Evolutionary conservation across 2,888 invertebrate species (phyloP).

Genomic region (Parelbella ahira): DNA sequence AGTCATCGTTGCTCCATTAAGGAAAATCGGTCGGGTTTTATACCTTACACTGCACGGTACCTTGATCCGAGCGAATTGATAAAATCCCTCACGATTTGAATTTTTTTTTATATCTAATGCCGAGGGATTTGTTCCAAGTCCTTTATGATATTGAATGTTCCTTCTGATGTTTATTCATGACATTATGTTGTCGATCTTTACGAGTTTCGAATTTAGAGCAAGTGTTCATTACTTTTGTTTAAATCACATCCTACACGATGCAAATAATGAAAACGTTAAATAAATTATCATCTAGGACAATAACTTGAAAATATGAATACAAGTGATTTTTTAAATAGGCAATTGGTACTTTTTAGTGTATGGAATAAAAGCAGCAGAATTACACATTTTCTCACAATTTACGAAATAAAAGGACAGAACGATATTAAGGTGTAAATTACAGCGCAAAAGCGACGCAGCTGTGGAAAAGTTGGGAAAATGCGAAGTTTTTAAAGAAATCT

Average conservation of each 20-base stretch:
- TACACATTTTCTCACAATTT: constrained; percentile 13
- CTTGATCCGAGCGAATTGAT: constrained; percentile 23
- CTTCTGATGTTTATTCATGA: not conserved
- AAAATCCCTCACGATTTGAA: constrained; percentile 23
- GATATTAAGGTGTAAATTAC: constrained; percentile 16
- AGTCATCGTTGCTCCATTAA: constrained; percentile 18
- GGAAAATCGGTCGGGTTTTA: constrained; percentile 12
- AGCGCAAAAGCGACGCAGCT: constrained; percentile 9
- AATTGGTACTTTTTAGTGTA: too few species aligned
- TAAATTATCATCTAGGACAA: too few species aligned
- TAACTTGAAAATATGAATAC: too few species aligned
- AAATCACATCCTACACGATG: too few species aligned
- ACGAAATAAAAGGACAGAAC: constrained; percentile 21
- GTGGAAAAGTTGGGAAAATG: constrained; percentile 16
- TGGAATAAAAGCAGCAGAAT: not conserved
- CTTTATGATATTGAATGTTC: constrained; percentile 8
- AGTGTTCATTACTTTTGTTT: too few species aligned
- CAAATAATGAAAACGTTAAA: too few species aligned
- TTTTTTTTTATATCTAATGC: constrained; percentile 20
- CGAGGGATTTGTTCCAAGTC: constrained; percentile 6
- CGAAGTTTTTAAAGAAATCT: constrained; percentile 10
- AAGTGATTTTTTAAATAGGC: too few species aligned
- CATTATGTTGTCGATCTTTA: not conserved
- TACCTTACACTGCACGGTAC: constrained; percentile 7
- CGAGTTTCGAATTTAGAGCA: too few species aligned